A percentile compares a stretch with the other conserved stretches of the same genome.
phyloP scores from a whole-genome alignment of 2,888 invertebrate genomes.

The Corythucha ciliata region DNA sequence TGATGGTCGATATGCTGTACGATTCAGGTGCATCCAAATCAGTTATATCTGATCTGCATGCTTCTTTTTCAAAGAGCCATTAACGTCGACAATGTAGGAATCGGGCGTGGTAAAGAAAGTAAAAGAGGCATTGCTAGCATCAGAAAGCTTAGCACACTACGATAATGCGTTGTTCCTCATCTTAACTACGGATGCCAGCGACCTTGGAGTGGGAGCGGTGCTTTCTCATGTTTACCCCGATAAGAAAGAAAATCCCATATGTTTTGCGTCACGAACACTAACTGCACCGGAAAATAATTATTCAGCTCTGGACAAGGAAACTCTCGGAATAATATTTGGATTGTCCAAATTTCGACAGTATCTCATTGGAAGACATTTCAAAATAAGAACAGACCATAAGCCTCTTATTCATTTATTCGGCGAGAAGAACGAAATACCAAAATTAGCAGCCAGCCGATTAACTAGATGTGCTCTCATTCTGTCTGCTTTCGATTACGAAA shows the following conservation, averaged over 20 bases:
- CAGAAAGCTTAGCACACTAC: not conserved
- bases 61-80: too few species aligned
- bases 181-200: not conserved
- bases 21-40: too few species aligned
- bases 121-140: not conserved
- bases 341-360: not conserved
- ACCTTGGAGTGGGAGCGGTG: slow-evolving; percentile 12
- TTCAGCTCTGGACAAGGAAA: slow-evolving; percentile 11
- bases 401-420: not conserved
- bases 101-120: not conserved
- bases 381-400: slow-evolving; percentile 4
- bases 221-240: slow-evolving; percentile 9
- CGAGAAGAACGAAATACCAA: not conserved
- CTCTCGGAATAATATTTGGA: not conserved
- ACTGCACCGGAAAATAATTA: not conserved
- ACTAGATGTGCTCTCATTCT: slow-evolving; percentile 2
- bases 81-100: too few species aligned
- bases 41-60: too few species aligned
- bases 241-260: slow-evolving; percentile 6
- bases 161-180: not conserved
- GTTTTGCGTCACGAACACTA: not conserved
- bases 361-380: slow-evolving; percentile 1
- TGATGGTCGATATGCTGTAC: too few species aligned
- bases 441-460: not conserved
- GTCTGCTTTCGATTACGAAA: not conserved